Percentiles rank a stretch among this genome's conserved stretches.
phyloP scores from a whole-genome alignment of 1,140 invertebrate species.

The silkworm (Bombyx mori) region DNA sequence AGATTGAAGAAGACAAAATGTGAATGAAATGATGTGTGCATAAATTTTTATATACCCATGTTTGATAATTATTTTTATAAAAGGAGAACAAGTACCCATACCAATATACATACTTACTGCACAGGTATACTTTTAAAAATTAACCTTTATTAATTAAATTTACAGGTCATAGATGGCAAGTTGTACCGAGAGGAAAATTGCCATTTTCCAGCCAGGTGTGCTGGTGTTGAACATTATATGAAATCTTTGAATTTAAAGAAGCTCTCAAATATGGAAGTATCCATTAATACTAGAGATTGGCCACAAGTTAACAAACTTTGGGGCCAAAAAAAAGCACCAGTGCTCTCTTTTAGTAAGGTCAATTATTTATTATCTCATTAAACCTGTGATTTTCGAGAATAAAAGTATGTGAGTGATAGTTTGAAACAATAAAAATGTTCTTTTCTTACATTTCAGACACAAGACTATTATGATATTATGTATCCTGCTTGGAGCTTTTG shows the following conservation, averaged over 20 bases:
- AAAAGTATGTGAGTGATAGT: neutral
- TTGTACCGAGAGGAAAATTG: conserved; percentile 88
- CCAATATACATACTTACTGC: too few relatives aligned
- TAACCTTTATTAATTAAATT: conserved; percentile 5
- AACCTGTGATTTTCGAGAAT: neutral
- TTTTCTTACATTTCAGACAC: conserved; percentile 70
- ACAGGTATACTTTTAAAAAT: too few relatives aligned
- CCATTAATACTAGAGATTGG: conserved; percentile 94
- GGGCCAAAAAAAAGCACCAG: conserved; percentile 75
- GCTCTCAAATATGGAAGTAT: conserved; percentile 87
- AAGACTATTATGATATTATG: conserved; percentile 91
- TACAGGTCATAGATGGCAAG: conserved; percentile 78
- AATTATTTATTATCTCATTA: conserved; percentile 12
- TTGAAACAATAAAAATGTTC: neutral
- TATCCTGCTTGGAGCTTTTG: conserved; percentile 98
- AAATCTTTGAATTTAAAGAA: conserved; percentile 62
- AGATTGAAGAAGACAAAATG: too few relatives aligned
- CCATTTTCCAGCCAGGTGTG: conserved; percentile 92
- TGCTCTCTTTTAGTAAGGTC: conserved; percentile 97
- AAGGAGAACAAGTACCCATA: too few relatives aligned
- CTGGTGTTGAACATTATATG: conserved; percentile 93
- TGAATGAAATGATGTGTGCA: too few relatives aligned
- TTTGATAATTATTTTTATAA: too few relatives aligned
- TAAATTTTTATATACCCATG: too few relatives aligned
- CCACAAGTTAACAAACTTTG: conserved; percentile 83